These are phyloP conservation scores for Myotis daubentonii DNA, from an alignment of 2,797 vertebrate species.

Conservation along the genomic window DNA sequence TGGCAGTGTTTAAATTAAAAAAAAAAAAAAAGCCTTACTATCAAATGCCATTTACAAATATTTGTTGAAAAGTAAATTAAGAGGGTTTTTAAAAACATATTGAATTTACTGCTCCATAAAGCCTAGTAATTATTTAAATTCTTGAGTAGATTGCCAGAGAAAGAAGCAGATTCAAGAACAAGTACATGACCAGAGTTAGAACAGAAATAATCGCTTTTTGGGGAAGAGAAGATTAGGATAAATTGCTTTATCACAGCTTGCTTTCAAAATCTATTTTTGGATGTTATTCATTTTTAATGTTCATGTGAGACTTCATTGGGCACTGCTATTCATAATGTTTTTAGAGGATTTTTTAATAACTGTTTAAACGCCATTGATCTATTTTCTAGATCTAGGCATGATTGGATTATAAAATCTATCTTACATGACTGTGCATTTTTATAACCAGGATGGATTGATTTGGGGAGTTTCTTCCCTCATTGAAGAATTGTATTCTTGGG, in stretches of 20 bases:
- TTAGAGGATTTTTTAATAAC: slow-evolving; percentile 23
- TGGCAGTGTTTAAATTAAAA: neutral
- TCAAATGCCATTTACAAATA: slow-evolving; percentile 26
- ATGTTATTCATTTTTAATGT: neutral
- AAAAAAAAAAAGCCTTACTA: neutral
- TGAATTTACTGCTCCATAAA: slow-evolving; percentile 42
- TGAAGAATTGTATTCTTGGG: neutral
- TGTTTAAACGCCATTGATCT: neutral
- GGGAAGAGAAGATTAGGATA: neutral
- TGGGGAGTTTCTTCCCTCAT: neutral
- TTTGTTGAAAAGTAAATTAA: slow-evolving; percentile 54
- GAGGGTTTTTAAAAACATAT: neutral
- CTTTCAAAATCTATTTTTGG: neutral
- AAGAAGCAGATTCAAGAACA: neutral
- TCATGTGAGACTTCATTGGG: neutral
- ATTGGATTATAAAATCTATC: neutral
- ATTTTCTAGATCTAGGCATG: neutral
- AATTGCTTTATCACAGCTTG: neutral
- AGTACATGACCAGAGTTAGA: neutral
- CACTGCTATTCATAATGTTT: neutral
- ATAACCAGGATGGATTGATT: neutral
- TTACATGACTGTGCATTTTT: neutral
- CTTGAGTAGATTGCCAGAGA: neutral
- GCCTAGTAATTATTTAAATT: slow-evolving; percentile 32
- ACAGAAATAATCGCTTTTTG: neutral